These are phyloP conservation scores for Picus viridis DNA, from an alignment of 2,797 vertebrate species.

Conservation along the genomic window DNA sequence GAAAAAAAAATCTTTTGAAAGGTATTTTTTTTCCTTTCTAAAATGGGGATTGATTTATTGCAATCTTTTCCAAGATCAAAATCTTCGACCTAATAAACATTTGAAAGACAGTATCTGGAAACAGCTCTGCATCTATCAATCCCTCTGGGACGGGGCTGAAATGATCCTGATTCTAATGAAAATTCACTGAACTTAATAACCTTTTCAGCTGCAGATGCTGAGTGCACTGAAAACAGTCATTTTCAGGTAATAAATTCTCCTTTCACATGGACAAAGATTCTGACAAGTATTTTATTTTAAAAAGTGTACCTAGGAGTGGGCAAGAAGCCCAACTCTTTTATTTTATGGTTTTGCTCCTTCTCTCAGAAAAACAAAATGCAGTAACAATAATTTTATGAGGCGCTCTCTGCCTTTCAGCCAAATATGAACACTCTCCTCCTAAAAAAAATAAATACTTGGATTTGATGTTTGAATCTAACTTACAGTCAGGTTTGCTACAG, in stretches of 20 bases:
- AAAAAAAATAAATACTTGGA: background rate
- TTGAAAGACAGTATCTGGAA: background rate
- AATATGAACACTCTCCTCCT: background rate
- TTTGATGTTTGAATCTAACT: background rate
- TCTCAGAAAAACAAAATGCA: background rate
- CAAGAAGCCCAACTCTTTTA: background rate
- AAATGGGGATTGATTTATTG: background rate
- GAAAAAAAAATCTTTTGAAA: background rate
- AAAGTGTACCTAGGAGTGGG: background rate
- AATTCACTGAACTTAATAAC: slow-evolving; percentile 17
- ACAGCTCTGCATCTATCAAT: background rate
- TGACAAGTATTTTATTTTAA: background rate
- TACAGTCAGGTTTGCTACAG: background rate
- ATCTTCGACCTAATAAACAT: background rate
- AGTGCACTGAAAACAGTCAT: slow-evolving; percentile 29
- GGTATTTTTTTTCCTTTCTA: background rate
- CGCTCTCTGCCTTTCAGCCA: background rate
- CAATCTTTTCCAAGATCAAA: slow-evolving; percentile 15
- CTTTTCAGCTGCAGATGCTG: slow-evolving; percentile 28
- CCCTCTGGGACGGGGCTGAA: slow-evolving; percentile 23
- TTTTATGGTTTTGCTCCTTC: background rate
- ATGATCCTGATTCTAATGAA: background rate
- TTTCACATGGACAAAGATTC: background rate
- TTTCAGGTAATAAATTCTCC: background rate
- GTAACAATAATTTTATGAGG: background rate